phyloP scores from a whole-genome alignment of 2,888 invertebrate species.

The Altica lythri region DNA sequence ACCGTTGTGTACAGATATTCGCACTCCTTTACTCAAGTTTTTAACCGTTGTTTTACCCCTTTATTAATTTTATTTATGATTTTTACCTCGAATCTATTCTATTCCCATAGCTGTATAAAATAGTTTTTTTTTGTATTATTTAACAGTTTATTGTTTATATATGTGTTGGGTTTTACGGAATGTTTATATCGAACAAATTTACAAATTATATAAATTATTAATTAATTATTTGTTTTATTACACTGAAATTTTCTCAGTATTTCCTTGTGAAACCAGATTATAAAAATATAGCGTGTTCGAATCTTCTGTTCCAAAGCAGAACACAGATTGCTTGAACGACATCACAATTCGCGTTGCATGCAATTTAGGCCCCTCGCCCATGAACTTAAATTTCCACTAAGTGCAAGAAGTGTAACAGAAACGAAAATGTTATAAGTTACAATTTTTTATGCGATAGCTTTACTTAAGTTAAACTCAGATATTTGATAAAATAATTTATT shows the following conservation, averaged over 20 bases:
- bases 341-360: too few relatives aligned
- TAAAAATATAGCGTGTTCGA: too few relatives aligned
- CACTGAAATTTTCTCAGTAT: too few relatives aligned
- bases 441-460: too few relatives aligned
- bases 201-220: constrained; percentile 36
- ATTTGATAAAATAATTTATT: constrained; percentile 14
- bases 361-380: too few relatives aligned
- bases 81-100: constrained; percentile 49
- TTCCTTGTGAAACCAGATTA: too few relatives aligned
- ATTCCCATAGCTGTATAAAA: constrained; percentile 51
- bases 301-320: too few relatives aligned
- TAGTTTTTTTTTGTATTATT: constrained; percentile 51
- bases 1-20: constrained; percentile 57
- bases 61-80: constrained; percentile 46
- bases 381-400: too few relatives aligned
- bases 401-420: too few relatives aligned
- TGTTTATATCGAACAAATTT: constrained; percentile 50
- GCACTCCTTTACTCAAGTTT: constrained; percentile 48
- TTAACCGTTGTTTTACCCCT: constrained; percentile 41
- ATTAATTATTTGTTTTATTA: too few relatives aligned
- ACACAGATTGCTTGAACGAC: too few relatives aligned
- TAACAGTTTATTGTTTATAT: constrained; percentile 54
- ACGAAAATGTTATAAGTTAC: background rate
- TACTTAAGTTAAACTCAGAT: background rate
- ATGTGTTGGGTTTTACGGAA: constrained; percentile 59